A percentile compares a stretch with the other conserved stretches of the same genome.
These are phyloP conservation scores for Dromaius novaehollandiae DNA, from an alignment of 2,113 vertebrate species.

Conservation along the genomic window DNA sequence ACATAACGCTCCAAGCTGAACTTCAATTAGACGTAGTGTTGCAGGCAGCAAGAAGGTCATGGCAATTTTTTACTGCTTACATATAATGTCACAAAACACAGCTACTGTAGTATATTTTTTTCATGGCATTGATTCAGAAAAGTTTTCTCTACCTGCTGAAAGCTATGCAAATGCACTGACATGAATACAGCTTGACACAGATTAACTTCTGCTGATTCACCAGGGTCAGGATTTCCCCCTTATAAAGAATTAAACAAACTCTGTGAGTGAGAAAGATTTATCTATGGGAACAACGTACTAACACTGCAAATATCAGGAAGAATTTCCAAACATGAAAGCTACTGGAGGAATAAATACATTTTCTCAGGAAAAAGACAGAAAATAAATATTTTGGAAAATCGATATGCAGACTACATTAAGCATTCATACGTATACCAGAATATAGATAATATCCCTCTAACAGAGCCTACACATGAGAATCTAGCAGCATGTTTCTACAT, in stretches of 20 bases:
- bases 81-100: neutral
- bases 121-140: neutral
- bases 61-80: neutral
- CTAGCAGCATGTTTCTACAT: neutral
- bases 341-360: neutral
- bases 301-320: neutral
- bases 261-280: neutral
- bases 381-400: neutral
- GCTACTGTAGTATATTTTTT: neutral
- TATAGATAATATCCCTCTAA: neutral
- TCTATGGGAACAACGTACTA: neutral
- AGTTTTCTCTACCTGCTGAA: neutral
- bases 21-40: neutral
- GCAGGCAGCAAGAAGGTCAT: neutral
- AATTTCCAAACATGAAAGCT: neutral
- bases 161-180: neutral
- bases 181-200: neutral
- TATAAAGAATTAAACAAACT: neutral
- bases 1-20: neutral
- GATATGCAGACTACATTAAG: neutral
- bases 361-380: neutral
- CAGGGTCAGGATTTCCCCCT: neutral
- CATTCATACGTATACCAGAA: neutral
- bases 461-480: neutral
- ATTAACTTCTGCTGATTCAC: conserved; percentile 21